Percentiles rank a stretch among this genome's conserved stretches.
Conservation (phyloP, 2,113 vertebrate species). For the Nycticorax nycticorax region DNA sequence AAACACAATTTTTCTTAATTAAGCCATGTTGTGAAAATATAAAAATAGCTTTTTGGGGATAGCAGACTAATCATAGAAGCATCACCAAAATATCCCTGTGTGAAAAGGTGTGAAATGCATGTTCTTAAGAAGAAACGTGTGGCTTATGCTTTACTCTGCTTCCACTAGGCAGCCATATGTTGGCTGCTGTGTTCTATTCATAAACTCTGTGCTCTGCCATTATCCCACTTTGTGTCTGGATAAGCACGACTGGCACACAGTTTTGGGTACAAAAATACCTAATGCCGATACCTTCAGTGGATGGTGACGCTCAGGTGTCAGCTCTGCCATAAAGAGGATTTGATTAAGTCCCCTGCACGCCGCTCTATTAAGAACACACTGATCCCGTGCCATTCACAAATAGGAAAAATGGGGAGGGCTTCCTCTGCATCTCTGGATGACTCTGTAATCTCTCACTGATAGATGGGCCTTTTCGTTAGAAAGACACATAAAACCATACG, state of each 20-base stretch:
- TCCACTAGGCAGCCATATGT: not conserved
- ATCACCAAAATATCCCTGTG: not conserved
- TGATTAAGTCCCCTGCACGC: not conserved
- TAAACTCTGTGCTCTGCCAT: not conserved
- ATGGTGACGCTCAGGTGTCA: not conserved
- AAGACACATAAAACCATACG: not conserved
- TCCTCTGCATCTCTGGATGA: not conserved
- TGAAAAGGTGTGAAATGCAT: slow-evolving; percentile 1
- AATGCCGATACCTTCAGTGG: not conserved
- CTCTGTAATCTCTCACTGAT: not conserved
- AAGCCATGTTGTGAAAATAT: not conserved
- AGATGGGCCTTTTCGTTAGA: not conserved
- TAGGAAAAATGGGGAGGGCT: not conserved
- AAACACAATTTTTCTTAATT: not conserved
- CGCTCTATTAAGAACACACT: not conserved
- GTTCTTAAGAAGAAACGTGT: not conserved
- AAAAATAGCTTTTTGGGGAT: not conserved
- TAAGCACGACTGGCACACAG: not conserved
- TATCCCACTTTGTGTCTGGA: not conserved
- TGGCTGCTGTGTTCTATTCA: slow-evolving; percentile 23
- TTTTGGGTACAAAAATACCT: not conserved
- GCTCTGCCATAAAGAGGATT: not conserved
- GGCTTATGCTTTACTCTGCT: not conserved
- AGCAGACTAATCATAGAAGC: not conserved
- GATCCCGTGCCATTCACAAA: not conserved